Conservation (phyloP, 2,888 invertebrate species). For the Dynastes grantii region DNA sequence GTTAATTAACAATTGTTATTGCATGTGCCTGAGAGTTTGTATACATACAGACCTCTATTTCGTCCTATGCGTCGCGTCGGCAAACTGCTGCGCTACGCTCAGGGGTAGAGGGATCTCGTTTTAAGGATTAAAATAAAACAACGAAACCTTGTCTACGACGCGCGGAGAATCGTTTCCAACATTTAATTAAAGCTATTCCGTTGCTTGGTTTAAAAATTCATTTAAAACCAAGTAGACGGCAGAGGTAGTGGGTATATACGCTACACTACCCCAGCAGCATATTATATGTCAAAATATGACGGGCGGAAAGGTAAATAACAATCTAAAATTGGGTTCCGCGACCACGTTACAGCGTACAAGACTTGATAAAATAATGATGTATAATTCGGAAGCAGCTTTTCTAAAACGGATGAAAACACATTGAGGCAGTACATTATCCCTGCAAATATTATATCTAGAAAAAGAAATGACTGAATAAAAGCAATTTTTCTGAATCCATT, state of each 20-base stretch:
- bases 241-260: background rate
- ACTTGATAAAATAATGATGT: no score
- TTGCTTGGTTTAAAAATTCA: conserved; percentile 8
- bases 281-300: conserved; percentile 18
- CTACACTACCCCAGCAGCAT: background rate
- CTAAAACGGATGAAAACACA: no score
- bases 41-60: conserved; percentile 12
- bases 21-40: conserved; percentile 26
- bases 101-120: background rate
- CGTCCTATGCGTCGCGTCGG: background rate
- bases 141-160: background rate
- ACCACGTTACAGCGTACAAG: no score
- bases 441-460: no score
- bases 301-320: conserved; percentile 5
- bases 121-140: conserved; percentile 42
- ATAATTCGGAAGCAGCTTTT: no score
- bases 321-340: conserved; percentile 1
- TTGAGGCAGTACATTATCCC: no score
- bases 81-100: background rate
- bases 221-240: background rate
- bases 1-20: conserved; percentile 47
- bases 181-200: conserved; percentile 40
- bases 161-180: conserved; percentile 12
- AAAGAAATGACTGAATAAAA: no score
- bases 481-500: no score